Conservation (phyloP, 2,797 vertebrate genomes). For the Pangasius macronema region DNA sequence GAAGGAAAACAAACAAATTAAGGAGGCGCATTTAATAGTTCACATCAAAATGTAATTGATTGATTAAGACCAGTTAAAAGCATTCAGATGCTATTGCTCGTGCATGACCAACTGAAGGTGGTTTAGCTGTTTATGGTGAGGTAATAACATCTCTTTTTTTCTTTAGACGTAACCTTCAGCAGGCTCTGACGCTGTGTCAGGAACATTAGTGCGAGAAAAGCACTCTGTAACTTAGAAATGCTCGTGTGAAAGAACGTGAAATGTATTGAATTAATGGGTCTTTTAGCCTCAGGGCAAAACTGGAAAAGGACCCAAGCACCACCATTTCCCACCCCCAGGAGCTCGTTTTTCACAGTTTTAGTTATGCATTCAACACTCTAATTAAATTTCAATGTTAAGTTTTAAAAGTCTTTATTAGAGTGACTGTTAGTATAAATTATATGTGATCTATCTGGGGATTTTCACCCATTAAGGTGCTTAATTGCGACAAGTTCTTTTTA, state of each 20-base stretch:
- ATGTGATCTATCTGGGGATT: constrained; percentile 77
- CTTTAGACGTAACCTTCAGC: constrained; percentile 74
- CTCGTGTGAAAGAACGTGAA: constrained; percentile 75
- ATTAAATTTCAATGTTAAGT: constrained; percentile 84
- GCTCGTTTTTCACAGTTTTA: constrained; percentile 82
- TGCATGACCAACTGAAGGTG: constrained; percentile 78
- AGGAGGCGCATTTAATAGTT: constrained; percentile 67
- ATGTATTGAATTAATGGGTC: constrained; percentile 72
- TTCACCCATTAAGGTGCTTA: constrained; percentile 79
- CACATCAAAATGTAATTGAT: constrained; percentile 50
- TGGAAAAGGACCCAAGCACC: constrained; percentile 68
- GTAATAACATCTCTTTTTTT: constrained; percentile 69
- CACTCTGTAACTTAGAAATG: constrained; percentile 74
- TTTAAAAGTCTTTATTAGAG: constrained; percentile 82
- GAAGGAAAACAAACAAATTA: constrained; percentile 69
- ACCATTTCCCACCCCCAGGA: constrained; percentile 66
- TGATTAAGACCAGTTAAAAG: constrained; percentile 24
- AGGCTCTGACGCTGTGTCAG: constrained; percentile 75
- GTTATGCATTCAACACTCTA: constrained; percentile 82
- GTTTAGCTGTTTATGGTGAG: constrained; percentile 68
- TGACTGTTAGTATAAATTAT: constrained; percentile 81
- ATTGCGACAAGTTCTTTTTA: constrained; percentile 77
- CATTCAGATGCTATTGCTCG: constrained; percentile 64
- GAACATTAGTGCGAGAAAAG: constrained; percentile 77
- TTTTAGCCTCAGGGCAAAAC: constrained; percentile 80